Percentiles rank a stretch among this genome's conserved stretches.
These are phyloP conservation scores for Hiodon tergisus DNA, from an alignment of 2,113 vertebrate species.

Conservation along the genomic window DNA sequence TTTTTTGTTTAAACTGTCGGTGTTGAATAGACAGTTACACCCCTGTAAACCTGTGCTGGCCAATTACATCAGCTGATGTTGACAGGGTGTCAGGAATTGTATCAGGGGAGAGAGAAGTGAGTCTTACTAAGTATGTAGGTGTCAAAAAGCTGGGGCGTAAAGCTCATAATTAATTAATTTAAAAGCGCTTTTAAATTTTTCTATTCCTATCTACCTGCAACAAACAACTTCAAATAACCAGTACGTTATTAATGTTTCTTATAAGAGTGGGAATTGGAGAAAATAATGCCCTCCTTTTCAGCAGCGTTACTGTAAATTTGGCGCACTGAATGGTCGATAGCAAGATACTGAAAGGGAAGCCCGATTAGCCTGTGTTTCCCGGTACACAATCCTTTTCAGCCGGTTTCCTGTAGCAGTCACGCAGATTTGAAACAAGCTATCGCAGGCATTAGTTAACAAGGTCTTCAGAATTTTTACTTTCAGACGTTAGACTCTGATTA, in stretches of 20 bases:
- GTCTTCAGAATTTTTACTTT: constrained; percentile 1
- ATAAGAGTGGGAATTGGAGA: too few relatives aligned
- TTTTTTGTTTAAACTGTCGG: not conserved
- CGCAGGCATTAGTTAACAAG: constrained; percentile 13
- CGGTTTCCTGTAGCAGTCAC: constrained; percentile 1
- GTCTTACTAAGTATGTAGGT: too few relatives aligned
- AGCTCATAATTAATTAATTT: too few relatives aligned
- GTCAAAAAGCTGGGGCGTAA: too few relatives aligned
- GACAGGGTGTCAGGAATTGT: not conserved
- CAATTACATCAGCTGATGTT: not conserved
- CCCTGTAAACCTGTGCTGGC: constrained; percentile 7
- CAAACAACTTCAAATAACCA: too few relatives aligned
- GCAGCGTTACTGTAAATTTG: too few relatives aligned
- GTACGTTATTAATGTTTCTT: too few relatives aligned
- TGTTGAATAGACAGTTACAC: constrained; percentile 11
- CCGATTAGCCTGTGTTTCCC: not conserved
- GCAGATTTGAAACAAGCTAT: constrained; percentile 1
- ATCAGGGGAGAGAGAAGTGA: not conserved
- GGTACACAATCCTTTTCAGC: constrained; percentile 5
- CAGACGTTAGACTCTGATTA: constrained; percentile 5
- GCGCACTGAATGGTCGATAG: too few relatives aligned
- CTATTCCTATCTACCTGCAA: too few relatives aligned
- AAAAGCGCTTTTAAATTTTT: too few relatives aligned
- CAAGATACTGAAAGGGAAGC: too few relatives aligned
- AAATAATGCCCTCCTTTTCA: too few relatives aligned